Base-by-base conservation (phyloP, 1,140 invertebrate species). In the Sweltsa coloradensis region DNA sequence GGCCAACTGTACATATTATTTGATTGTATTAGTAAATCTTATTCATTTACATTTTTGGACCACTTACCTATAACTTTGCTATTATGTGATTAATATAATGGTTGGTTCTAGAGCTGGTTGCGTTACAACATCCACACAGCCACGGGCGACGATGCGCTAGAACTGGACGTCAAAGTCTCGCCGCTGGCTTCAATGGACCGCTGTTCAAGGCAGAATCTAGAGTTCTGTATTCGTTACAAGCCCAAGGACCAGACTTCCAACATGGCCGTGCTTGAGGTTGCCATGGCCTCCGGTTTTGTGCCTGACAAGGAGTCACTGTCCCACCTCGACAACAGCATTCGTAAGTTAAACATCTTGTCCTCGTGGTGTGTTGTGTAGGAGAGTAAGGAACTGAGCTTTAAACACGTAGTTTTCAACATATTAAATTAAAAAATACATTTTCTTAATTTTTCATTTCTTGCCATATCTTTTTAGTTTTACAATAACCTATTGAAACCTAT, bases 211-310 rank as follows among this genome's bases (percentile, higher is more conserved):
- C 66, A 67, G 21, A 53, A 61, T 7, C 42, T 71, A 13, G 63
- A 59, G 6, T 47, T 67, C 13, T 69, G 67, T 41, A 53, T 59
- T 0, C 52, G 62, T 22, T 71, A 70, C 40, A 70, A 69, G 49
- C 54, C 66, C 41, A 56, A 60, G 4, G 66, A 67, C 43, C 62
- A 65, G 44, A 63, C 64, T 47, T 67, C 69, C 2, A 78, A 78
- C 56, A 81, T 83, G 79, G 76, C 75, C 46, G 60, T 82, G 2
- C 51, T 81, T 14, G 77, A 81, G 52, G 61, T 81, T 1, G 62
- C 69, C 16, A 72, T 81, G 66, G 72, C 81, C 9, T 76, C 76
- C n/a, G 79, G 78, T 0, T 83, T 72, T 60, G 62, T 67, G 7
- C 70, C 75, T 0, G 74, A 77, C 45, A 71, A 70, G 22, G 54